Evolutionary conservation across 1,140 invertebrate species (phyloP), one percentile per base, ranked within the genome.

Genomic region (Anoplophora glabripennis): DNA sequence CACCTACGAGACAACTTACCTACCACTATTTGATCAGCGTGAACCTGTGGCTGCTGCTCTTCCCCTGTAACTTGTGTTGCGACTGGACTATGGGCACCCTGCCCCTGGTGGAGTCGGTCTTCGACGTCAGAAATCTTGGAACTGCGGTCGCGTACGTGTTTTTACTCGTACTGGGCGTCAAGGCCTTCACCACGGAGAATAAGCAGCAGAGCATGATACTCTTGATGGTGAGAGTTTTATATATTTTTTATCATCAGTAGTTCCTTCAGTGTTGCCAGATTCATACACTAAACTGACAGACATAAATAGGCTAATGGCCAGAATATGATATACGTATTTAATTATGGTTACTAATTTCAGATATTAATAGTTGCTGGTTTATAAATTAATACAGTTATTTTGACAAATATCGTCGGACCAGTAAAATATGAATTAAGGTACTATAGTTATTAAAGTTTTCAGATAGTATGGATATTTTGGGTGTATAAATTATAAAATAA

Each of bases 41-140:
- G 35, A 98, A 98, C 79, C 80, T 89, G 33, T 95, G 93, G 89
- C 79, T 98, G 38, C 79, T 98, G 44, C 80, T 96, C 35, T 88
- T 93, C 74, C 95, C 95, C 10, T 89, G 86, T 61, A 84, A 91
- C 67, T 82, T 98, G 11, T 97, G 94, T 79, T 98, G 94, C 77
- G 96, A 98, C 79, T 98, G 95, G 95, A 98, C 95, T 41, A 98
- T 98, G 96, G 94, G 94, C 35, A 97, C 95, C 21, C 88, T 98
- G 51, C 92, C 94, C 0, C 72, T 98, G 9, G 80, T 98, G 9
- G 83, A 87, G 56, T 87, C 86, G 35, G 84, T 95, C 66, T 61
- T 81, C 0, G 96, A 98, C 79, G 70, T 80, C 1, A 81, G 96
- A 35, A 98, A 97, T 80, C 61, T 96, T n/a, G 84, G 86, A 4